A percentile compares a stretch with the other conserved stretches of the same genome.
These are phyloP conservation scores for Thoracochromis brauschi DNA, from an alignment of 2,113 vertebrate species.

Conservation along the genomic window DNA sequence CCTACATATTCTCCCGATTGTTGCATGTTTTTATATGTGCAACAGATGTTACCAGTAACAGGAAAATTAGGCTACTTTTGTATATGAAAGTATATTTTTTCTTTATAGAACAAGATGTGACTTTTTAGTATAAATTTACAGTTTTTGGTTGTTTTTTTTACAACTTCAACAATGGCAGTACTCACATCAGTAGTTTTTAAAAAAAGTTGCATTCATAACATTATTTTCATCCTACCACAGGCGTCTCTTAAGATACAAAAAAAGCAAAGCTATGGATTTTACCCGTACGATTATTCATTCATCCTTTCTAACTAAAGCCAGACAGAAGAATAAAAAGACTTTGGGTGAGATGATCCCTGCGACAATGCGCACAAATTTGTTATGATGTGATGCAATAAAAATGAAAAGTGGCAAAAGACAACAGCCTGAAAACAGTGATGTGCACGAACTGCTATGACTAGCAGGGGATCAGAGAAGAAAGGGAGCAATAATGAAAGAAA, in stretches of 20 bases:
- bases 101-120: neutral
- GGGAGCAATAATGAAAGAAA: neutral
- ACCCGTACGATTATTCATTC: neutral
- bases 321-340: neutral
- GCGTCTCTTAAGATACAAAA: neutral
- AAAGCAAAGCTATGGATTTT: neutral
- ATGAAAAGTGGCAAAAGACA: neutral
- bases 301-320: neutral
- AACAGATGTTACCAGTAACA: neutral
- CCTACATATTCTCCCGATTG: neutral
- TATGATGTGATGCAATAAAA: neutral
- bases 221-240: neutral
- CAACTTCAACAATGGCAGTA: neutral
- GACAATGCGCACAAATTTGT: neutral
- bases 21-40: neutral
- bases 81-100: neutral
- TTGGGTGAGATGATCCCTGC: neutral
- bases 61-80: neutral
- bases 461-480: neutral
- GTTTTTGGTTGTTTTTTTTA: accelerated
- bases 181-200: neutral
- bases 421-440: neutral
- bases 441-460: neutral
- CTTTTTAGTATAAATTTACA: neutral
- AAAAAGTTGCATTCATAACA: neutral